Evolutionary conservation across 2,113 vertebrate genomes (phyloP), one percentile per base, ranked within the genome.

Genomic region (Ochotona curzoniae): DNA sequence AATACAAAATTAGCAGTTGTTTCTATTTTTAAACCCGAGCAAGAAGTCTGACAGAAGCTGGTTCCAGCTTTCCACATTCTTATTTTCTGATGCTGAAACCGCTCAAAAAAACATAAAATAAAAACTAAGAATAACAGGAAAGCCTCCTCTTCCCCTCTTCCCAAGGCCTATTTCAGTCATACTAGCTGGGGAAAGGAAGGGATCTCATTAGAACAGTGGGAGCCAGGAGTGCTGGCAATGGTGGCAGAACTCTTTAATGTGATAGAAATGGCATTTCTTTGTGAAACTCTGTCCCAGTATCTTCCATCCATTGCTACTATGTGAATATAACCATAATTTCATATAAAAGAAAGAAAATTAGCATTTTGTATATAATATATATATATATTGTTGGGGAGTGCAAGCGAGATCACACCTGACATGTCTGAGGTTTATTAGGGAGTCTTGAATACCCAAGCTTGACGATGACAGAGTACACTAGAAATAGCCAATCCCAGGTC

Each of bases 1-100:
- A 67, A 44, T 11, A 8, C 81, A 63, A 35, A 67, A 21, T 67
- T 44, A 57, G 13, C 10, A 28, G 2, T 54, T 79, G 11, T 84
- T 95, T 91, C 84, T 25, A 66, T 81, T 73, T 81, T 84, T 87
- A 78, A 69, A 73, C 66, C 9, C 73, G 87, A 35, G 8, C n/a
- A 28, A n/a, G 7, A 51, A 81, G 1, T 87, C 47, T 91, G 44
- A 21, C 2, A 73, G 70, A 83, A 82, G 5, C 0, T 54, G 28
- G 7, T 75, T 90, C 35, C 17, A 32, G 4, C 57, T 49, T 44
- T 30, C 18, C 8, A 89, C 6, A 32, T 7, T n/a, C 30, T 32
- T 12, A 30, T 32, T 60, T 30, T 74, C 10, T 78, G 1, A 6
- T 82, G 25, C 21, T 84, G 25, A 84, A 90, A 84, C 44, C 4